Conservation (phyloP, 2,797 vertebrate species). For the Sebastes elongatus region DNA sequence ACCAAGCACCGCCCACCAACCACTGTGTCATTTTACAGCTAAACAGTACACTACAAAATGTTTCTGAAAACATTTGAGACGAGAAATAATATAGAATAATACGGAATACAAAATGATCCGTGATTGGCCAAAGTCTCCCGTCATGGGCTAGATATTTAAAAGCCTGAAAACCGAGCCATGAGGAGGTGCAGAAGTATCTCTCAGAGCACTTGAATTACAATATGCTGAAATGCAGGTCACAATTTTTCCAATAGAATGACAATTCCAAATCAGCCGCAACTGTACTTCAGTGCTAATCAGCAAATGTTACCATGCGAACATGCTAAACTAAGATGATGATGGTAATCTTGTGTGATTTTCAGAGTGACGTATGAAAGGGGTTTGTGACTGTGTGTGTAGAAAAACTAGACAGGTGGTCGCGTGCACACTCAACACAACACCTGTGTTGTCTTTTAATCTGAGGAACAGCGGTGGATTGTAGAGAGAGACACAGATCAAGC, state of each 20-base stretch:
- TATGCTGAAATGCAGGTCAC: not conserved
- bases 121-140: too few species aligned
- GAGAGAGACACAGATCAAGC: conserved; percentile 15
- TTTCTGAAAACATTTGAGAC: too few species aligned
- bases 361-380: not conserved
- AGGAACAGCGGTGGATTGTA: conserved; percentile 8
- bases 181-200: too few species aligned
- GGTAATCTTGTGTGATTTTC: not conserved
- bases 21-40: too few species aligned
- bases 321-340: not conserved
- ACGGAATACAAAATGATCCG: too few species aligned
- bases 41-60: too few species aligned
- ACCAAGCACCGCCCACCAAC: too few species aligned
- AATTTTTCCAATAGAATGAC: not conserved
- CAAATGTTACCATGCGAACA: not conserved
- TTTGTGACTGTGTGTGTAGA: not conserved
- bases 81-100: too few species aligned
- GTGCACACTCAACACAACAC: conserved; percentile 9
- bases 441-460: conserved; percentile 42
- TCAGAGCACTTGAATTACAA: too few species aligned
- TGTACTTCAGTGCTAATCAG: not conserved
- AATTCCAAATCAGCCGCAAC: not conserved
- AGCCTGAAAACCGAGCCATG: too few species aligned
- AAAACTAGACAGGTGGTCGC: conserved; percentile 22
- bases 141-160: too few species aligned